Conservation (phyloP, 2,797 vertebrate species). For the Morus bassanus region DNA sequence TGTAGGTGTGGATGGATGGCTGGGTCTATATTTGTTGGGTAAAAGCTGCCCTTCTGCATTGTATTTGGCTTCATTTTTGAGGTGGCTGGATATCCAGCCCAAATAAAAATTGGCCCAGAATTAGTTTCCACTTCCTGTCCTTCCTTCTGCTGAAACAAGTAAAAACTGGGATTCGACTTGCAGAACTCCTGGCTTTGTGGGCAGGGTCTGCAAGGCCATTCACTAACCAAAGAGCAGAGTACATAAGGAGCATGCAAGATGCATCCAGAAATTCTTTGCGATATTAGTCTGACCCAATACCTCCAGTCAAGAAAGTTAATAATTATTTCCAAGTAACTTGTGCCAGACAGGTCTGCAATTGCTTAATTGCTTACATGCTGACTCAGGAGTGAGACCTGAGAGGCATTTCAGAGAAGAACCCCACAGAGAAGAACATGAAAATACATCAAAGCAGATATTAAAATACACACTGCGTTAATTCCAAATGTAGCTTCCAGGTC, state of each 20-base stretch:
- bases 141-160: slow-evolving; percentile 26
- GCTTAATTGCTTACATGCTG: slow-evolving; percentile 11
- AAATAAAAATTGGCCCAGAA: slow-evolving; percentile 27
- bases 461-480: neutral
- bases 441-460: neutral
- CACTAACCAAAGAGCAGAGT: neutral
- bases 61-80: slow-evolving; percentile 42
- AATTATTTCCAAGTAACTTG: slow-evolving; percentile 30
- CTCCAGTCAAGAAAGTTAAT: slow-evolving; percentile 25
- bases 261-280: slow-evolving; percentile 5
- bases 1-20: neutral
- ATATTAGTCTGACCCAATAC: slow-evolving; percentile 27
- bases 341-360: neutral
- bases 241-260: neutral
- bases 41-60: slow-evolving; percentile 27
- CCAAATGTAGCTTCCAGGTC: neutral
- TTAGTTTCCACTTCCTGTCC: slow-evolving; percentile 47
- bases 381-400: slow-evolving; percentile 34
- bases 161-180: neutral
- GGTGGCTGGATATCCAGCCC: slow-evolving; percentile 15
- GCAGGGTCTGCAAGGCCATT: neutral
- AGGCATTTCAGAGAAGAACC: neutral
- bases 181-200: neutral
- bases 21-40: neutral
- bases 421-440: neutral